phyloP scores from a whole-genome alignment of 2,113 vertebrate genomes.

The Stegostoma tigrinum region DNA sequence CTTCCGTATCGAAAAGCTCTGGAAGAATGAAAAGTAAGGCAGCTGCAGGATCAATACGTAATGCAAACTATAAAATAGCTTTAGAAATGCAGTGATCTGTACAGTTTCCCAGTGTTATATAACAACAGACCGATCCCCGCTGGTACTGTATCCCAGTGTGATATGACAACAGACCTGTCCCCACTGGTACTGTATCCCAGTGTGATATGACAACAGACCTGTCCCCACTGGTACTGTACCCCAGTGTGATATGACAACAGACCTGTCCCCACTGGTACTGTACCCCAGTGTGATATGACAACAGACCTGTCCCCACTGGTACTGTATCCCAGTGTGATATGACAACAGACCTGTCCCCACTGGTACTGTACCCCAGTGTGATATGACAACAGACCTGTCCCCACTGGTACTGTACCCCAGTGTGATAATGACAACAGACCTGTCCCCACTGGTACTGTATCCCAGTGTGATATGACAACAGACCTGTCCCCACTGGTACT shows the following conservation, averaged over 20 bases:
- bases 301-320: background rate
- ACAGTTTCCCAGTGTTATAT: background rate
- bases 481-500: background rate
- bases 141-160: background rate
- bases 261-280: background rate
- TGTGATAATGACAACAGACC: background rate
- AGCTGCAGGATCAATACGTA: background rate
- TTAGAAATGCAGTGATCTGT: background rate
- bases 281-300: background rate
- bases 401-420: background rate
- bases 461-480: background rate
- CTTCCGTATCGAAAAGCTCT: slow-evolving; percentile 97
- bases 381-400: background rate
- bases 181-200: background rate
- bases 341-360: background rate
- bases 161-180: background rate
- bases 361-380: background rate
- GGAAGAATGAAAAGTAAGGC: slow-evolving; percentile 95
- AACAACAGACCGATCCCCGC: background rate
- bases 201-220: background rate
- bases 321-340: background rate
- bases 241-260: background rate
- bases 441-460: background rate
- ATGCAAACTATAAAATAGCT: background rate
- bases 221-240: background rate